Conservation (phyloP, 2,888 invertebrate species). For the Mesorhabditis spiculigera region DNA sequence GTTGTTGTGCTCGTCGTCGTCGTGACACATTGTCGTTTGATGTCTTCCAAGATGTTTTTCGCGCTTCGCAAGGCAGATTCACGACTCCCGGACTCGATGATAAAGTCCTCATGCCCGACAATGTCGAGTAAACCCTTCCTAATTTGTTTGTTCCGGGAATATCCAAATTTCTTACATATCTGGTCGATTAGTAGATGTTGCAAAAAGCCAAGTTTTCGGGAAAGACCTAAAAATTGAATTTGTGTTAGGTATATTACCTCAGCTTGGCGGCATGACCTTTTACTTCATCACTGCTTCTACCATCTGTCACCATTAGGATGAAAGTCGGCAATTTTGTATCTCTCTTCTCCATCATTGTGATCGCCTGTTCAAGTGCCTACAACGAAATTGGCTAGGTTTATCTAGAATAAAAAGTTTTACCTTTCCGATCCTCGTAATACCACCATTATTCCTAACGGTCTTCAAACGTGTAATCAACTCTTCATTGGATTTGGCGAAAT, state of each 20-base stretch:
- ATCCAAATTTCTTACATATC: not conserved
- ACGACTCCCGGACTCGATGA: not conserved
- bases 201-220: conserved; percentile 4
- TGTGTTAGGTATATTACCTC: not conserved
- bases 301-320: conserved; percentile 1
- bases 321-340: not conserved
- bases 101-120: conserved; percentile 6
- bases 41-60: not conserved
- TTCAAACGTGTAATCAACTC: not conserved
- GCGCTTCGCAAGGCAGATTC: not conserved
- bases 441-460: not conserved
- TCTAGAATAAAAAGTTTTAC: not conserved
- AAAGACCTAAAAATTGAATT: conserved; percentile 1
- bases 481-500: conserved; percentile 1
- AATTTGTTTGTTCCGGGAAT: not conserved
- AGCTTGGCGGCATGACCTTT: not conserved
- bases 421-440: conserved; percentile 5
- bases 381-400: not conserved
- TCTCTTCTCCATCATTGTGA: conserved; percentile 1
- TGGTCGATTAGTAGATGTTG: conserved; percentile 1
- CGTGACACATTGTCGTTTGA: not conserved
- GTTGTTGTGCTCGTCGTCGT: not conserved
- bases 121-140: conserved; percentile 6
- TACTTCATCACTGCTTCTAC: conserved; percentile 4
- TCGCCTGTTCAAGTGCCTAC: not conserved